Evolutionary conservation across 1,140 invertebrate genomes (phyloP), one percentile per base, ranked within the genome.

Genomic region (Pissodes strobi): DNA sequence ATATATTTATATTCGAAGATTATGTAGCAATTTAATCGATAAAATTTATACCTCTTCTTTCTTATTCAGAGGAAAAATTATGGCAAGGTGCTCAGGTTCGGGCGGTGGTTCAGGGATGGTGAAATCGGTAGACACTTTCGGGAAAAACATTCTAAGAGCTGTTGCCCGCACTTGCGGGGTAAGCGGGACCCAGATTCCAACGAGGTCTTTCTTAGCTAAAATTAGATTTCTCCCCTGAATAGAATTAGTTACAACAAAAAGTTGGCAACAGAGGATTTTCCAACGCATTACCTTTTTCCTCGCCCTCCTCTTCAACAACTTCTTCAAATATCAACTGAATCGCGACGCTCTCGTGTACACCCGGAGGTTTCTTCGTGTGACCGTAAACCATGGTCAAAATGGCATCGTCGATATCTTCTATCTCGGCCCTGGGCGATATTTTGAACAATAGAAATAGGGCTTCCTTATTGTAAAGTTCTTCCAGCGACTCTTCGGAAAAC

Each of bases 41-140:
- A n/a, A n/a, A n/a, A n/a, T n/a, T n/a, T n/a, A 84, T 83, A 52
- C 51, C 17, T 63, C 65, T 18, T 61, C 81, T 78, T 23, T 83
- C 80, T 75, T 86, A 82, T 75, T 82, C 82, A 19, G 82, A 81
- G 62, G 84, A 68, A 84, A 86, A 15, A 83, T 75, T 68, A 87
- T 75, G 0, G 82, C 80, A 1, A 86, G 68, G 72, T 86, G 84
- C 1, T 84, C 84, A 0, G 85, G 82, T 15, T 81, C 77, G 2
- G 82, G 79, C n/a, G 78, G 74, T 0, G 80, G 74, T 48, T 84
- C 81, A 0, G 85, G 81, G 30, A 84, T 80, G 10, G 84, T 70
- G 55, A 84, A 79, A 0, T 79, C 72, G 0, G 73, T 69, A 0
- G 85, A 82, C 64, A 83, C 78, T 73, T 80, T 81, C 1, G 84